Evolutionary conservation across 2,888 invertebrate species (phyloP), one percentile per base, ranked within the genome.

Genomic region (Vesta saturnalis): DNA sequence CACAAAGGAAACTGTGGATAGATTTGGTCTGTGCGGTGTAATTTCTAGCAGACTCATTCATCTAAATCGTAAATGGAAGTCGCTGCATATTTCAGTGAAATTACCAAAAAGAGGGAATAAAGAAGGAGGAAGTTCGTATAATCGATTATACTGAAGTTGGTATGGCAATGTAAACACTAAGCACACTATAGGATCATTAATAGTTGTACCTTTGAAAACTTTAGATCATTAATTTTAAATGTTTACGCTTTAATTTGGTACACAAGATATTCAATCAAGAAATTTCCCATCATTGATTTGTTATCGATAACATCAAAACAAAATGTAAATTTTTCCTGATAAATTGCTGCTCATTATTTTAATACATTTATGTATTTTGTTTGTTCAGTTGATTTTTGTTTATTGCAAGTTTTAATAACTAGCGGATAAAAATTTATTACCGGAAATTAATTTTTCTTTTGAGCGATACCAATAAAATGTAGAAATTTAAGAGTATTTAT

Each of bases 191-290:
- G 71, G 69, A 73, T 73, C 73, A 72, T 73, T 76, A 75, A 74
- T 71, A 73, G 74, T 71, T 72, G 74, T 73, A 71, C 73, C 70
- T 75, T 77, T 70, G 67, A 67, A 74, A 77, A 77, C 72, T 76
- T 76, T 75, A 60, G 74, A 69, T 75, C 76, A 76, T 77, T 77
- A 77, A 77, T 77, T 76, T 77, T 69, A 71, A 70, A 72, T 75
- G 77, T 77, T 77, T 77, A 72, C 75, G 72, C 69, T 72, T 71
- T 71, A 73, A 71, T 64, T 69, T 65, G 62, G n/a, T n/a, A n/a
- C n/a, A n/a, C 58, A 57, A 66, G 55, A 65, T 58, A 69, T 63
- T 62, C 54, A 54, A 57, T 54, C 49, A 58, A 56, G 15, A 15
- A 54, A 49, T 52, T 59, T 39, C 39, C 60, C 60, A 52, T 59